Evolutionary conservation across 2,113 vertebrate species (phyloP), one percentile per base, ranked within the genome.

Genomic region (Polypterus bichir): DNA sequence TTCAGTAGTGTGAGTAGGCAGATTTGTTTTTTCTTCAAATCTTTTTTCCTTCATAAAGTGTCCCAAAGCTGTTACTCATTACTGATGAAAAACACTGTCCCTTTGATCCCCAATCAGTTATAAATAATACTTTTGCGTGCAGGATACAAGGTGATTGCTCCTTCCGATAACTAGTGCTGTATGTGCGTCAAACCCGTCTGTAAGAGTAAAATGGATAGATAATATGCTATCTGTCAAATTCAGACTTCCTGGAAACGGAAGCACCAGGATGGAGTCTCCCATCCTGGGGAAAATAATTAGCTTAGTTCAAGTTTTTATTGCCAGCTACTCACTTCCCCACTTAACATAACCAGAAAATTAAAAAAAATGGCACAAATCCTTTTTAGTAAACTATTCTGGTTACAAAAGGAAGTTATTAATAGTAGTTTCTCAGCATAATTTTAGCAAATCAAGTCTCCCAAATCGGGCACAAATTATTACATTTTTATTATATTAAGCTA

Each of bases 251-350:
- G 85, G 77, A 80, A 83, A 78, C 79, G 84, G 81, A 86, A 86
- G 75, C 73, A 64, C 59, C 81, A 83, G 84, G 85, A 87, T 86
- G 76, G 78, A 87, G 81, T 86, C 78, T 86, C 80, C 79, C 80
- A 80, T 86, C 80, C 82, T 86, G 87, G 78, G 82, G 79, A 85
- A 82, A 83, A 76, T 81, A 79, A 84, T 88, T 86, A 82, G 68
- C 59, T 72, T 77, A 69, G 68, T 69, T 76, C 70, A 65, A 59
- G 75, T 44, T 65, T 73, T 65, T 68, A 69, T 75, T 73, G 72
- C 70, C 67, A 54, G 61, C 69, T 65, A 74, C 71, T 62, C 74
- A 68, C 72, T 77, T 81, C 69, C 71, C 66, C 72, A 70, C 76
- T 71, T 79, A 46, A 49, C n/a, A 76, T 79, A 58, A 27, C 56